These are phyloP conservation scores for Lethrus apterus DNA, from an alignment of 1,140 invertebrate genomes.

Conservation along the genomic window DNA sequence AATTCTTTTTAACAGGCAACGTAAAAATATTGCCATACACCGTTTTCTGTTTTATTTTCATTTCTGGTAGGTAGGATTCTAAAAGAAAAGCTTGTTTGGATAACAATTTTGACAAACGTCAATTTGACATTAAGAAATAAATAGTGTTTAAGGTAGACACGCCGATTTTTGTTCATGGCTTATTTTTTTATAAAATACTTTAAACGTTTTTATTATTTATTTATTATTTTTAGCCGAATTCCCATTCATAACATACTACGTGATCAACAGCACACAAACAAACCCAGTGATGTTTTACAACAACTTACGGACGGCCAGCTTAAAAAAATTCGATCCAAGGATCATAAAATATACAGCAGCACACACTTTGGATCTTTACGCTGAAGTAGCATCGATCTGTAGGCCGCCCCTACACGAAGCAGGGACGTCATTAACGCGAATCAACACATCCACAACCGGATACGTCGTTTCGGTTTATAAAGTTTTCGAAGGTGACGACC, in stretches of 20 bases:
- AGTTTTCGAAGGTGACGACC: conserved; percentile 88
- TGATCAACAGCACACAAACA: conserved; percentile 77
- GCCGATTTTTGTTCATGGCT: too few species aligned
- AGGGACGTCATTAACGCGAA: conserved; percentile 61
- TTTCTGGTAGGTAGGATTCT: too few species aligned
- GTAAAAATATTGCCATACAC: too few species aligned
- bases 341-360: conserved; percentile 72
- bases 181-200: too few species aligned
- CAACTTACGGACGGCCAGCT: conserved; percentile 67
- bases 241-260: conserved; percentile 84
- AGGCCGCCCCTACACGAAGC: conserved; percentile 73
- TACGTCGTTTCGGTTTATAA: conserved; percentile 91
- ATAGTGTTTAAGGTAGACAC: too few species aligned
- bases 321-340: conserved; percentile 76
- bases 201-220: background rate
- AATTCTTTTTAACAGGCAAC: too few species aligned
- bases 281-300: conserved; percentile 79
- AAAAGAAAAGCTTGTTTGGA: too few species aligned
- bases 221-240: conserved; percentile 63
- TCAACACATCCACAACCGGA: conserved; percentile 69
- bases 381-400: conserved; percentile 84
- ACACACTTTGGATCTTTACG: conserved; percentile 78
- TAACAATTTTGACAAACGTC: too few species aligned
- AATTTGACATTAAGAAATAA: too few species aligned
- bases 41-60: too few species aligned